phyloP scores from a whole-genome alignment of 2,888 invertebrate genomes.

The Melinaea menophilus region DNA sequence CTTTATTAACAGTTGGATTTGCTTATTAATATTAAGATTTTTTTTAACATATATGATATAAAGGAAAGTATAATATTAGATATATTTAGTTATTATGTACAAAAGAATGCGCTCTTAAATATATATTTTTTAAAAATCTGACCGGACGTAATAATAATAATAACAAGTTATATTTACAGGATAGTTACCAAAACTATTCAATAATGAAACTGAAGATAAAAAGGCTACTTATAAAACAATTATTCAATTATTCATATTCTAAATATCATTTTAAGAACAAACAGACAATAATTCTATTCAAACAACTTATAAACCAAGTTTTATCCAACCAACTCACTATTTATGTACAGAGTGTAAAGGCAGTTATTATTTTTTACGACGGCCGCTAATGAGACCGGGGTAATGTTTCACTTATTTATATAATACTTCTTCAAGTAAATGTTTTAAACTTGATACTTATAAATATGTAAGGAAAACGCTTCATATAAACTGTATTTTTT shows the following conservation, averaged over 20 bases:
- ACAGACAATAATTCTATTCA: background rate
- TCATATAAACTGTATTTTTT: background rate
- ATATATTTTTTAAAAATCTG: too few species aligned
- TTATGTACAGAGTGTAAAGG: slow-evolving; percentile 27
- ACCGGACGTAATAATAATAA: too few species aligned
- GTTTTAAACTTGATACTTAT: slow-evolving; percentile 1
- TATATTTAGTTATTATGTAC: too few species aligned
- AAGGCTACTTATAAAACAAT: background rate
- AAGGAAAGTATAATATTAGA: too few species aligned
- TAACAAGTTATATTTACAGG: too few species aligned
- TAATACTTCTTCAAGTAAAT: slow-evolving; percentile 13
- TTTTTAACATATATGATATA: background rate
- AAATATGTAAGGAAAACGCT: background rate
- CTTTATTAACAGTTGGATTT: background rate
- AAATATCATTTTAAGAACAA: background rate
- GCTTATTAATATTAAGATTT: background rate
- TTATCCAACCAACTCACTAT: slow-evolving; percentile 13
- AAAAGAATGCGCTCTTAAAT: too few species aligned
- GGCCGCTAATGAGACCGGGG: slow-evolving; percentile 22
- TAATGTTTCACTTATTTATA: slow-evolving; percentile 21
- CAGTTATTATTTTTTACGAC: slow-evolving; percentile 29
- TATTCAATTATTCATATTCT: background rate
- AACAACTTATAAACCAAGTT: background rate
- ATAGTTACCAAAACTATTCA: too few species aligned
- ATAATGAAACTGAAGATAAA: too few species aligned